Conservation (phyloP, 1,140 invertebrate genomes). For the Triops longicaudatus region DNA sequence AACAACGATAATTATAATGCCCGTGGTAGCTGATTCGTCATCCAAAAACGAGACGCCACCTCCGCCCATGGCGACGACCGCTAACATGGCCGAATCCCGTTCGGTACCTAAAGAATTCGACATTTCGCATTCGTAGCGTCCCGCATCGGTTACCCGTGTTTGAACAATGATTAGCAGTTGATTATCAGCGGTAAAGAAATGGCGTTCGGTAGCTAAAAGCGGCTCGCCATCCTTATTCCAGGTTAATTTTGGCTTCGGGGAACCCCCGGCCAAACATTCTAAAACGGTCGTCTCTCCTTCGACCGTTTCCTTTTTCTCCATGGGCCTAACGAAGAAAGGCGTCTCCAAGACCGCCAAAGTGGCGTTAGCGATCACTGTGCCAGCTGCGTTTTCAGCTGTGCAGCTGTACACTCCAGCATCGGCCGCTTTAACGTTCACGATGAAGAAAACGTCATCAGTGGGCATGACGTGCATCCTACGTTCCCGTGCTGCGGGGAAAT, state of each 20-base stretch:
- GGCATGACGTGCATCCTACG: constrained; percentile 86
- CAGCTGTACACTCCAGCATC: constrained; percentile 92
- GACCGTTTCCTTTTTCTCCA: constrained; percentile 71
- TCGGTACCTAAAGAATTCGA: constrained; percentile 68
- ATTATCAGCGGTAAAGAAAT: constrained; percentile 75
- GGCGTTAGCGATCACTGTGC: constrained; percentile 70
- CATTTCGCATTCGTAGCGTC: constrained; percentile 80
- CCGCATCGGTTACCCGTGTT: constrained; percentile 63
- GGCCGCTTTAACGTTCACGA: constrained; percentile 72
- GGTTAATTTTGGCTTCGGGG: constrained; percentile 72
- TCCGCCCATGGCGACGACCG: constrained; percentile 47
- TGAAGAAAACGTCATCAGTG: constrained; percentile 83
- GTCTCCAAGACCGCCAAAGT: constrained; percentile 78
- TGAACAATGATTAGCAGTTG: constrained; percentile 80
- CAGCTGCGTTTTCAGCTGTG: constrained; percentile 78
- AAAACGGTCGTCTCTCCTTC: constrained; percentile 71
- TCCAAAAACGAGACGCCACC: constrained; percentile 28
- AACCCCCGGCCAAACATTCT: constrained; percentile 76
- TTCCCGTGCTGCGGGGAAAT: constrained; percentile 90
- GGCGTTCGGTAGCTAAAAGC: constrained; percentile 58
- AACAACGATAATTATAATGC: constrained; percentile 78
- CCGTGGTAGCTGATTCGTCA: constrained; percentile 61
- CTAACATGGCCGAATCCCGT: constrained; percentile 45
- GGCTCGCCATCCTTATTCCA: constrained; percentile 80
- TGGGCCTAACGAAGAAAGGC: constrained; percentile 71